Evolutionary conservation across 2,797 vertebrate species (phyloP).

Genomic region (Morus bassanus): DNA sequence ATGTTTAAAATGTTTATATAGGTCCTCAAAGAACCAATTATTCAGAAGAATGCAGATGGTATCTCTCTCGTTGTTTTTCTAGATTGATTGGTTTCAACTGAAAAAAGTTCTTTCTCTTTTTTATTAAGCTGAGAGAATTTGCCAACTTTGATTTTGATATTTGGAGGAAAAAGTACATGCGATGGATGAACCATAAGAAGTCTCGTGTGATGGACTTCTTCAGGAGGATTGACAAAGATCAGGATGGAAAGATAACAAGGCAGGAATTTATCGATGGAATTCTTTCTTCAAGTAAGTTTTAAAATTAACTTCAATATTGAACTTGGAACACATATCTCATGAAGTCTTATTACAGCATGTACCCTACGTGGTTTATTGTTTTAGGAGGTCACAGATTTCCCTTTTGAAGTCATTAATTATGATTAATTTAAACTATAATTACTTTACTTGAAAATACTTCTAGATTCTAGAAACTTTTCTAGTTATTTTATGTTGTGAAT

Average conservation of each 20-base stretch:
- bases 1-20: neutral
- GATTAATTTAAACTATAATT: neutral
- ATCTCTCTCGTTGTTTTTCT: neutral
- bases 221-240: constrained; percentile 98
- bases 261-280: constrained; percentile 99
- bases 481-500: neutral
- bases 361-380: neutral
- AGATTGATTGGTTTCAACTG: neutral
- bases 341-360: neutral
- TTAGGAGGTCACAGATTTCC: neutral
- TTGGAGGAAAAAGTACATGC: constrained; percentile 99
- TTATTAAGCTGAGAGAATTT: constrained; percentile 90
- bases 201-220: constrained; percentile 99
- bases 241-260: constrained; percentile 97
- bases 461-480: neutral
- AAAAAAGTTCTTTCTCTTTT: neutral
- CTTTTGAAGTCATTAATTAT: neutral
- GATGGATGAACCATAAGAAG: constrained; percentile 99
- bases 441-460: neutral
- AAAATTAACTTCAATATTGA: neutral
- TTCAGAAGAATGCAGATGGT: neutral
- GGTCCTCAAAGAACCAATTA: neutral
- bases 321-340: neutral
- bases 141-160: constrained; percentile 99
- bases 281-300: constrained; percentile 94